These are phyloP conservation scores for Microctonus hyperodae DNA, from an alignment of 2,888 invertebrate genomes.

Conservation along the genomic window DNA sequence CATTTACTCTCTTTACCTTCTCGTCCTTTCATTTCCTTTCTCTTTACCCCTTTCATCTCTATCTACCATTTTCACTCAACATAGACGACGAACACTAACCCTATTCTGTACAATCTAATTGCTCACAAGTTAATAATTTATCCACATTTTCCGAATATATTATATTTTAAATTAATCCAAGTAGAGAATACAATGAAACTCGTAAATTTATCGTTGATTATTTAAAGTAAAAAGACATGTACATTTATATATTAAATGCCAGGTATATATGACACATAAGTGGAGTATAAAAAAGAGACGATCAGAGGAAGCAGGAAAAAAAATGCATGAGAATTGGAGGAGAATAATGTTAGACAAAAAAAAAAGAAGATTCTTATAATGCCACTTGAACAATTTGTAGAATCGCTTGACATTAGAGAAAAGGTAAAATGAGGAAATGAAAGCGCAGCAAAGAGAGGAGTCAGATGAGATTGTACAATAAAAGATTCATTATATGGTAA, in stretches of 20 bases:
- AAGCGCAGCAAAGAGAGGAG: neutral
- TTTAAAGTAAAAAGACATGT: neutral
- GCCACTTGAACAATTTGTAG: constrained; percentile 15
- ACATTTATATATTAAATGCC: neutral
- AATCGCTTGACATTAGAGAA: constrained; percentile 2
- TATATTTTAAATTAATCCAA: neutral
- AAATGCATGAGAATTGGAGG: neutral
- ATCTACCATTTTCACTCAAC: neutral
- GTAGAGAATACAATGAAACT: neutral
- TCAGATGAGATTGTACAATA: constrained; percentile 5
- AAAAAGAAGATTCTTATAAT: constrained; percentile 8
- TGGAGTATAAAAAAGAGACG: neutral
- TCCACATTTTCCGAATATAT: neutral
- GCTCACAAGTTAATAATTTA: neutral
- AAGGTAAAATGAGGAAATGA: constrained; percentile 7
- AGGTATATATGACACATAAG: no score
- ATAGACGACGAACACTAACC: neutral
- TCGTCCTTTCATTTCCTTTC: no score
- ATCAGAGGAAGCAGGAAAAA: neutral
- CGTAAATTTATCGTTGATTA: neutral
- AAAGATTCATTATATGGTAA: constrained; percentile 9
- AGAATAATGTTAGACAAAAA: neutral
- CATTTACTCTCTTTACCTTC: neutral
- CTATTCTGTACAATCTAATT: constrained; percentile 1
- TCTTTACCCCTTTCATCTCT: neutral